Base-by-base conservation (phyloP, 2,113 vertebrate genomes). In the Malurus cyaneus region DNA sequence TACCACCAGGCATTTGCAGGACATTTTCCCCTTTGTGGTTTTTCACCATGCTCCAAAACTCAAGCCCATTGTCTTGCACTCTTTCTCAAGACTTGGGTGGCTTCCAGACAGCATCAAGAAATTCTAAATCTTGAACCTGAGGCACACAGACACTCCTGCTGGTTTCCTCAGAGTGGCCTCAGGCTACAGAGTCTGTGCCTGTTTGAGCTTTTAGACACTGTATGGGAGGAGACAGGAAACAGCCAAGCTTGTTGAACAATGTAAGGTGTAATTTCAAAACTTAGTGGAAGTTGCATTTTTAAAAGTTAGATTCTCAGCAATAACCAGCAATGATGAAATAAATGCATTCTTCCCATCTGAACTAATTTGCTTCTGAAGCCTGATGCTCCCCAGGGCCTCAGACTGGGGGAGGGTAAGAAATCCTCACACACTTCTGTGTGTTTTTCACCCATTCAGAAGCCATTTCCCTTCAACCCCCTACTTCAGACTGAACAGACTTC, bases 121-220 rank as follows among this genome's bases (percentile, higher is more conserved):
- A 60, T 60, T 82, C 59, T 65, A 71, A 83, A 92, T 66, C 60
- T 59, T 36, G 56, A n/a, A 90, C 91, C 92, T 84, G 80, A 81
- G 86, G 92, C 82, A 83, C 32, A 6, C 52, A 54, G 72, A 32
- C 72, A 54, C 42, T 91, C 72, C 60, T 39, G 50, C 32, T 53
- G 52, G 34, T 77, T 92, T 86, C 86, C 82, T 52, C 61, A 36
- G 80, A 78, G 86, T 19, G 0, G 4, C 59, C 67, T 44, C 39
- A 53, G 85, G 82, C 88, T 53, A 46, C 79, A 65, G 23, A 46
- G 13, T 15, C n/a, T 72, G 53, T 3, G 6, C 57, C 70, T 72
- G 44, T 26, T 67, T 67, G 69, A 77, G 41, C 28, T 70, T 88
- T 80, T 60, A 69, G 21, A 82, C 12, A 20, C 17, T 42, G 11